Evolutionary conservation across 2,113 vertebrate species (phyloP), one percentile per base, ranked within the genome.

Genomic region (Anser cygnoides): DNA sequence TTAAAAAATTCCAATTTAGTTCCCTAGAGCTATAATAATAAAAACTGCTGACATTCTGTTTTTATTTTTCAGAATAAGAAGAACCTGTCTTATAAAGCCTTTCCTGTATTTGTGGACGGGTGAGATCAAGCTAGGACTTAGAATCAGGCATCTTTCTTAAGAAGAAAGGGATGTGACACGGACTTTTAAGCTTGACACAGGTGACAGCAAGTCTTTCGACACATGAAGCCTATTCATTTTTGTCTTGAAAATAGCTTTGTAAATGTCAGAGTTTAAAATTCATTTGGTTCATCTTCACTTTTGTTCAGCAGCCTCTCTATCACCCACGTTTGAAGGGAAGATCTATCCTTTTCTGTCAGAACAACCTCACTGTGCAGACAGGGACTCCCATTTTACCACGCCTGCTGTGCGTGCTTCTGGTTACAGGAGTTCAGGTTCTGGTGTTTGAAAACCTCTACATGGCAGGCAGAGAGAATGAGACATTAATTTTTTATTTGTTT

Each of bases 1-100:
- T 97, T 96, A 96, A 97, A 97, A 97, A 95, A 96, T 96, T 97
- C 95, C 96, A 93, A 95, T 97, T 97, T 95, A 96, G 89, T 89
- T 97, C 95, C 96, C 96, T 95, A 92, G 46, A 95, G 95, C 96
- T 91, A 92, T 97, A 97, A 97, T 96, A 97, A 97, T 96, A 97
- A 96, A 97, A 97, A 79, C 85, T 97, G 95, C 97, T 97, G 97
- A 97, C 95, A 94, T 96, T 96, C 92, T 95, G 86, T 29, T 96
- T 97, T 95, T 96, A 82, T 96, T 97, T 96, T 96, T 96, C 75
- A 54, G 61, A 73, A 33, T 78, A 71, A 92, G 91, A 95, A 92
- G 46, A 95, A 85, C 78, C 39, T 82, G 28, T 92, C 65, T 92
- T 74, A 73, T 58, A 93, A 84, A 71, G 65, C 58, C 15, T 92